These are phyloP conservation scores for Pterocles orientalis DNA, from an alignment of 2,113 vertebrate species.

Conservation along the genomic window DNA sequence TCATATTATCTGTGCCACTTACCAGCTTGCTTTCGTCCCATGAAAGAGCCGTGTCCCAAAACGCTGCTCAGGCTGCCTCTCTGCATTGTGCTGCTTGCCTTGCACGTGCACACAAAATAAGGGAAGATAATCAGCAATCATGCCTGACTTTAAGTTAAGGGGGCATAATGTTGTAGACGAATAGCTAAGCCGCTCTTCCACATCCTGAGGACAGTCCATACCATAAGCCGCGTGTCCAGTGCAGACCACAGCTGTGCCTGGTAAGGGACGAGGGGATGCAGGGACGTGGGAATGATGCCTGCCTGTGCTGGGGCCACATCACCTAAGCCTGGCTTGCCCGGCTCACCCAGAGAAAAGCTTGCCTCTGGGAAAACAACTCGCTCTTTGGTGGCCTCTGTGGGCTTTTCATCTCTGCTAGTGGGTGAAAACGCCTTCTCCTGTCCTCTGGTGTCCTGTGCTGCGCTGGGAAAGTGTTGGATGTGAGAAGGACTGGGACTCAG, in stretches of 20 bases:
- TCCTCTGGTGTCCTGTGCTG: accelerated
- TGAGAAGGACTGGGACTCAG: background rate
- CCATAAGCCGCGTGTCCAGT: accelerated
- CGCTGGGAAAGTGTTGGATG: no score
- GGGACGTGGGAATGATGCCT: background rate
- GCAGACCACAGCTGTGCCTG: background rate
- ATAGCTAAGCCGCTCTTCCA: background rate
- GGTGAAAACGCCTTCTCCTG: background rate
- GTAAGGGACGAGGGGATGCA: background rate
- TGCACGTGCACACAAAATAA: conserved; percentile 45
- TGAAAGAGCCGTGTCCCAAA: background rate
- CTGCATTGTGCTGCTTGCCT: conserved; percentile 8
- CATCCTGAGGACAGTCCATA: accelerated
- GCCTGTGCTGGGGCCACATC: background rate
- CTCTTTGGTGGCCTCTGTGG: background rate
- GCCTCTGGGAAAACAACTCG: background rate
- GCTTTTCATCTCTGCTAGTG: background rate
- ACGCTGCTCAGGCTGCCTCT: background rate
- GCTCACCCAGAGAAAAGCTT: background rate
- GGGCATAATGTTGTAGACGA: conserved; percentile 31
- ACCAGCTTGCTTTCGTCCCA: conserved; percentile 14
- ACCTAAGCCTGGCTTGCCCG: background rate
- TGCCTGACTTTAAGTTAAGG: conserved; percentile 63
- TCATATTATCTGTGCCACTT: background rate
- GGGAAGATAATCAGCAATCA: conserved; percentile 59